A percentile compares a stretch with the other conserved stretches of the same genome.
Conservation (phyloP, 2,113 vertebrate species). For the Furnarius figulus region DNA sequence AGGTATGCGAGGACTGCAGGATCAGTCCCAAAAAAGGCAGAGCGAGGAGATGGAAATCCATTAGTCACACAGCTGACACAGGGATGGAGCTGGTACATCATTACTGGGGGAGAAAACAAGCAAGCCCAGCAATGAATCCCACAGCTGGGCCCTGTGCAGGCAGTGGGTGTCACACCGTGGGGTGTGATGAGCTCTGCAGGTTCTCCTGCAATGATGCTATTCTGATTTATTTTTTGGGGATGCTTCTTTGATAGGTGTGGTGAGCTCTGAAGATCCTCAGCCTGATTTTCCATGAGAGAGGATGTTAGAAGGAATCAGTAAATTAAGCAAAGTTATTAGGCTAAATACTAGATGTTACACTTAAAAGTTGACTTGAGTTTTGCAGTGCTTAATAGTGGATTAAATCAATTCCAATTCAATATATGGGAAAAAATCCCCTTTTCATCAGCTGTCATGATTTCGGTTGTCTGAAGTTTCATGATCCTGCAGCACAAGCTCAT, state of each 20-base stretch:
- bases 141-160: fast-evolving
- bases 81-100: neutral
- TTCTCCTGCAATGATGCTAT: neutral
- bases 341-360: neutral
- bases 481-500: fast-evolving
- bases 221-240: neutral
- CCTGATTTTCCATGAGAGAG: neutral
- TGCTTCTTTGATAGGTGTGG: neutral
- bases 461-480: neutral
- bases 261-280: neutral
- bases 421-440: neutral
- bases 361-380: neutral
- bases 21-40: fast-evolving
- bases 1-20: neutral
- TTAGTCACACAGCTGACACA: fast-evolving
- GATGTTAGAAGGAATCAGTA: neutral
- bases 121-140: fast-evolving
- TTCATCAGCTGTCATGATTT: neutral
- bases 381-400: neutral
- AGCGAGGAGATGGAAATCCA: neutral
- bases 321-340: neutral
- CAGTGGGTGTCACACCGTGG: fast-evolving
- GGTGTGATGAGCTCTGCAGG: neutral
- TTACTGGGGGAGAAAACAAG: neutral
- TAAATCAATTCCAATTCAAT: neutral